These are phyloP conservation scores for Drosophila mettleri DNA, from an alignment of 2,888 invertebrate species.

Conservation along the genomic window DNA sequence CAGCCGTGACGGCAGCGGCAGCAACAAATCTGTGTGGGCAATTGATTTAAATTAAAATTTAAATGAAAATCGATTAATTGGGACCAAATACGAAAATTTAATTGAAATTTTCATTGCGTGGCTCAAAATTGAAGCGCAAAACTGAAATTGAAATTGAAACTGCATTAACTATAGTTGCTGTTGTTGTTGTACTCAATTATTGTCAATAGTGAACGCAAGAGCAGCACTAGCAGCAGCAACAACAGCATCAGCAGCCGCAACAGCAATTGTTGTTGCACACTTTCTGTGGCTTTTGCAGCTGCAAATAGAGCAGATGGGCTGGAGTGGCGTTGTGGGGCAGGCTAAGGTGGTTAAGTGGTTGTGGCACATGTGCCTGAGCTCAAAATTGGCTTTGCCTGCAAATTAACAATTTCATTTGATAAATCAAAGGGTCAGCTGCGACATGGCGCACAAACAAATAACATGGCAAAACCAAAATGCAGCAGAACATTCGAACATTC, in stretches of 20 bases:
- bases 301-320: neutral
- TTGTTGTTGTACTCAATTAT: constrained; percentile 52
- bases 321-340: neutral
- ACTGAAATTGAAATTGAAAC: constrained; percentile 47
- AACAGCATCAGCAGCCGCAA: constrained; percentile 31
- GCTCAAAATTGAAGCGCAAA: constrained; percentile 29
- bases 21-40: constrained; percentile 45
- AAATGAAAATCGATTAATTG: constrained; percentile 73
- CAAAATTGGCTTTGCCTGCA: constrained; percentile 72
- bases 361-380: constrained; percentile 36
- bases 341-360: constrained; percentile 4
- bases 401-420: constrained; percentile 81
- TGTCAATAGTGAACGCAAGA: constrained; percentile 26
- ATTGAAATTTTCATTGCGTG: constrained; percentile 56
- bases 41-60: constrained; percentile 72
- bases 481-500: constrained; percentile 25
- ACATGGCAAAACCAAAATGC: constrained; percentile 26
- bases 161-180: constrained; percentile 54
- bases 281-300: constrained; percentile 30
- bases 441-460: constrained; percentile 35
- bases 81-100: constrained; percentile 49
- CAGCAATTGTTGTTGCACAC: constrained; percentile 34
- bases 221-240: neutral
- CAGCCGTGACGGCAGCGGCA: constrained; percentile 36
- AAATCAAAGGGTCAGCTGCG: constrained; percentile 70